Evolutionary conservation across 2,797 vertebrate genomes (phyloP), one percentile per base, ranked within the genome.

Genomic region (Salarias fasciatus): DNA sequence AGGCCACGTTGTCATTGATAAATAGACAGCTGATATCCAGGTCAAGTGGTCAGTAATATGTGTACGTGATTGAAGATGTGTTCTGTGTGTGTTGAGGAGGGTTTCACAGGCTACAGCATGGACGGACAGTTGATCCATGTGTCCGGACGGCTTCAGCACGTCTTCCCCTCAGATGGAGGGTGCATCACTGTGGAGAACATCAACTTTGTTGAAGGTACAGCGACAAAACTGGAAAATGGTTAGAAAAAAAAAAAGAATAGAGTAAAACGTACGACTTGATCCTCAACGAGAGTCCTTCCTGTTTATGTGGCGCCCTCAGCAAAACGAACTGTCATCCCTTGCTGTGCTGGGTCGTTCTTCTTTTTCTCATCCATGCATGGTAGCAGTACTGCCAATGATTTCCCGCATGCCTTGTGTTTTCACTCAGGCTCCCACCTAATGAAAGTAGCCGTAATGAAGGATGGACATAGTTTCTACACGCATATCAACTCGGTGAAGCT

Each of bases 161-260:
- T 98, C 48, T 96, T 93, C 83, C 95, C 95, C 41, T 92, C 92
- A 0, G 95, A 96, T 38, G 96, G 96, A 83, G 96, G 96, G 31
- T 88, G 85, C 44, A 92, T 98, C 78, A 91, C 91, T 52, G 94
- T 95, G 72, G 95, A 97, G 83, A 94, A 86, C 60, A 83, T 88
- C 68, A 59, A 74, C 5, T 95, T 92, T 80, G 80, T 91, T 64
- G 93, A 93, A 93, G 94, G 96, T 97, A 77, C 1, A 11, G 8
- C 56, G 8, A 57, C 10, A 36, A 40, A n/a, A 1, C 12, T 24
- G 18, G 18, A 18, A 24, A 24, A 24, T 24, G 18, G 18, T 24
- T 24, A 24, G 24, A 24, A 24, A 24, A 24, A 24, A n/a, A n/a
- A n/a, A n/a, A n/a, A n/a, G n/a, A n/a, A n/a, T n/a, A n/a, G 18